Conservation (phyloP, 2,113 vertebrate species). For the Channa argus region DNA sequence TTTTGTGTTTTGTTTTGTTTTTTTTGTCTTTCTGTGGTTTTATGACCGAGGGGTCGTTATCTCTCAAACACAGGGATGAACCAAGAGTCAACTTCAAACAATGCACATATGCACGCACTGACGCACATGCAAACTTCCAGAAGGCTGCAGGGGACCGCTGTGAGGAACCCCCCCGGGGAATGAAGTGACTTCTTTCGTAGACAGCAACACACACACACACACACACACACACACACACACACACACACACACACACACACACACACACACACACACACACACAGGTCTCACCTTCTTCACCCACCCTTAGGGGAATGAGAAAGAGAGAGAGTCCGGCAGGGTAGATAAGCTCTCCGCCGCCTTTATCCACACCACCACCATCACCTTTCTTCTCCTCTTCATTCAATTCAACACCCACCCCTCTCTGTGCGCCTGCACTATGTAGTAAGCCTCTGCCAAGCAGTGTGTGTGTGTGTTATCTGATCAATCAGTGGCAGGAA, state of each 20-base stretch:
- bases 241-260: conserved; percentile 47
- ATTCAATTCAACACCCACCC: conserved; percentile 27
- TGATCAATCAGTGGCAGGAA: conserved; percentile 65
- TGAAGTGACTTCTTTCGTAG: conserved; percentile 78
- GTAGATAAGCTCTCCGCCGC: conserved; percentile 56
- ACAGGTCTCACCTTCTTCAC: conserved; percentile 42
- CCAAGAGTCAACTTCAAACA: conserved; percentile 45
- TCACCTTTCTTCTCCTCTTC: conserved; percentile 45
- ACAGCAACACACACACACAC: conserved; percentile 56
- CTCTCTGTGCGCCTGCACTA: conserved; percentile 32
- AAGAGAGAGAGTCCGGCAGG: conserved; percentile 47
- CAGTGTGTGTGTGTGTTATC: conserved; percentile 37
- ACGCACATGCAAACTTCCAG: conserved; percentile 60
- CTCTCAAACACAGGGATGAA: conserved; percentile 53
- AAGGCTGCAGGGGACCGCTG: conserved; percentile 56
- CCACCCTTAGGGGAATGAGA: conserved; percentile 43
- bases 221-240: too few species aligned
- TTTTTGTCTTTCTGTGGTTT: conserved; percentile 37
- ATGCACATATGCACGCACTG: conserved; percentile 36
- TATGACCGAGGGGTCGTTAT: conserved; percentile 61
- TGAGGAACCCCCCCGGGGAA: conserved; percentile 46
- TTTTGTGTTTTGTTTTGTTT: conserved; percentile 23
- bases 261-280: conserved; percentile 46
- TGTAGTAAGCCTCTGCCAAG: conserved; percentile 43
- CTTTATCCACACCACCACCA: conserved; percentile 13